These are phyloP conservation scores for Homalodisca vitripennis DNA, from an alignment of 1,140 invertebrate species.

Conservation along the genomic window DNA sequence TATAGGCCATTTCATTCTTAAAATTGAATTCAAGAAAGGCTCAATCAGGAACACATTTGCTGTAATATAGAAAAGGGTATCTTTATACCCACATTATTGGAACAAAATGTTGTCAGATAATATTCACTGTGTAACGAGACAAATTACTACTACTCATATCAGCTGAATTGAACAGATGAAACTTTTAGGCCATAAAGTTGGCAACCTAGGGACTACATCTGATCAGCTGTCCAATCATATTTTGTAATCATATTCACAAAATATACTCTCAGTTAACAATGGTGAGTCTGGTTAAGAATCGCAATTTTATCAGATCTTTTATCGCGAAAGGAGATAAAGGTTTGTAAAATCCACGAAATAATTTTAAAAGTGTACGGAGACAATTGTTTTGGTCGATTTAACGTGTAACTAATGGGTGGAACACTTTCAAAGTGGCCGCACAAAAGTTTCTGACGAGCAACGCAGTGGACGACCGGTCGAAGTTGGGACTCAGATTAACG, in stretches of 20 bases:
- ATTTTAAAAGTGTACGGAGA: slow-evolving; percentile 11
- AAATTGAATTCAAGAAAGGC: no score
- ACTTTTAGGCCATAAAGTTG: not conserved
- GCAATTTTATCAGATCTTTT: not conserved
- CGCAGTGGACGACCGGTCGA: no score
- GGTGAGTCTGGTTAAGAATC: not conserved
- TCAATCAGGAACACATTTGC: no score
- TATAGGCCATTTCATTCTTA: no score
- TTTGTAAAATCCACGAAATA: not conserved
- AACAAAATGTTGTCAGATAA: no score
- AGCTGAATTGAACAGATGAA: no score
- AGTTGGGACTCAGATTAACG: not conserved
- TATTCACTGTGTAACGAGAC: no score
- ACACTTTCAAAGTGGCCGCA: not conserved
- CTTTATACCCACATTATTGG: no score
- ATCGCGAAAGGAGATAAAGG: not conserved
- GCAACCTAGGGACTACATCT: not conserved
- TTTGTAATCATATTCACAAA: not conserved
- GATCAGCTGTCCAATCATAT: not conserved
- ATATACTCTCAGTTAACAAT: slow-evolving; percentile 4
- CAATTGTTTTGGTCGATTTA: not conserved
- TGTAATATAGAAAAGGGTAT: no score
- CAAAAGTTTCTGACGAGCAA: no score
- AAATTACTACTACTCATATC: no score
- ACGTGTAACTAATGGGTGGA: not conserved